These are phyloP conservation scores for Hybognathus amarus DNA, from an alignment of 2,797 vertebrate species.

Conservation along the genomic window DNA sequence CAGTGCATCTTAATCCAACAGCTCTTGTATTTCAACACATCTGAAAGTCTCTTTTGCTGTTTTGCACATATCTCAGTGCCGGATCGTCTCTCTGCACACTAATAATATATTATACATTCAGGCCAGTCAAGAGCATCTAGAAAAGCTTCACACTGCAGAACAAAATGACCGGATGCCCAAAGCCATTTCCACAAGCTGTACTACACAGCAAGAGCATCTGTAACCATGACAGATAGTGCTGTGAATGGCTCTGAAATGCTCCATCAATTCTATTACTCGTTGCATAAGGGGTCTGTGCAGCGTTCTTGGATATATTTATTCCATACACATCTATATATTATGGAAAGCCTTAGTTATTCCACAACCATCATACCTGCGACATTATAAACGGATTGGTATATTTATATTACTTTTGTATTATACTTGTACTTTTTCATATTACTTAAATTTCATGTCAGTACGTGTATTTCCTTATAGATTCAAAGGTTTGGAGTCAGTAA, in stretches of 20 bases:
- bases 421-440: neutral
- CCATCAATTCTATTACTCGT: constrained; percentile 8
- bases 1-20: constrained; percentile 1
- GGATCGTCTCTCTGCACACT: constrained; percentile 50
- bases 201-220: constrained; percentile 27
- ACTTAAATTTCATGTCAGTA: neutral
- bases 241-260: constrained; percentile 15
- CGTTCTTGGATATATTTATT: neutral
- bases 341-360: neutral
- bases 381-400: neutral
- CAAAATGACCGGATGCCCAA: constrained; percentile 40
- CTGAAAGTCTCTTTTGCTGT: constrained; percentile 3
- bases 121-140: constrained; percentile 36
- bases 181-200: constrained; percentile 32
- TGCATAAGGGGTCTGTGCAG: neutral
- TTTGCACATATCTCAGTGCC: constrained; percentile 29
- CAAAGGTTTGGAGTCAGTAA: neutral
- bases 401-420: neutral
- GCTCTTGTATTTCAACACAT: constrained; percentile 6
- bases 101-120: constrained; percentile 59
- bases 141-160: constrained; percentile 26
- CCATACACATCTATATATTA: too few relatives aligned
- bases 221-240: constrained; percentile 9
- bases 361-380: neutral
- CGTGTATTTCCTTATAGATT: neutral